Evolutionary conservation across 1,140 invertebrate species (phyloP).

Genomic region (Drosophila santomea): DNA sequence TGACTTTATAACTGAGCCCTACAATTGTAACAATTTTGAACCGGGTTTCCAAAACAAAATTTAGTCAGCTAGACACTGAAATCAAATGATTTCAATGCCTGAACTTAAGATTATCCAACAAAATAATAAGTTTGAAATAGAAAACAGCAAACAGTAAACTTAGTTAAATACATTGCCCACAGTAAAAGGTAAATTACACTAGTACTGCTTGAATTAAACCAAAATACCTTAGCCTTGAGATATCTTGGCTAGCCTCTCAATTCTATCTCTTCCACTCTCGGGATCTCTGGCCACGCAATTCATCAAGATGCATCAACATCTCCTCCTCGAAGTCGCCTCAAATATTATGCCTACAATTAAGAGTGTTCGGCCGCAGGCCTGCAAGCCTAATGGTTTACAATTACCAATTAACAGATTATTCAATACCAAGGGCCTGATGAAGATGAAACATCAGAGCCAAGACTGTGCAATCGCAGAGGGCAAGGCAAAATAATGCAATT

Average conservation of each 20-base stretch:
- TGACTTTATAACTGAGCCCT: not conserved
- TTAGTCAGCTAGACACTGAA: constrained; percentile 14
- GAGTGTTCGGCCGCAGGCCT: constrained; percentile 46
- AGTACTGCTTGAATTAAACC: not conserved
- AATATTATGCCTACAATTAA: constrained; percentile 52
- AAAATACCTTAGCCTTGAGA: not conserved
- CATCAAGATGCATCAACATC: constrained; percentile 25
- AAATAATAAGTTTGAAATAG: not conserved
- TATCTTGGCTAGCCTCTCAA: not conserved
- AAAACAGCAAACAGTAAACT: not conserved
- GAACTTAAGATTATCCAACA: not conserved
- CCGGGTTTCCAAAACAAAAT: not conserved
- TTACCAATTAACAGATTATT: constrained; percentile 74
- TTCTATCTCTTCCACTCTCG: not conserved
- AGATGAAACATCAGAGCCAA: not conserved
- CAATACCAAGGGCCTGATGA: constrained; percentile 11
- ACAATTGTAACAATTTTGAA: constrained; percentile 9
- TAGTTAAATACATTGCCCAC: not conserved
- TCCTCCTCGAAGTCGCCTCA: constrained; percentile 17
- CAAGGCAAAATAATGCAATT: constrained; percentile 54
- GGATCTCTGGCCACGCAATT: constrained; percentile 3
- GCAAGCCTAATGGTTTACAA: constrained; percentile 48
- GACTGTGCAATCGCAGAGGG: not conserved
- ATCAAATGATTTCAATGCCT: not conserved
- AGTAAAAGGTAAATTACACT: constrained; percentile 5